Conservation (phyloP, 1,140 invertebrate genomes). For the Lysiphlebus fabarum region DNA sequence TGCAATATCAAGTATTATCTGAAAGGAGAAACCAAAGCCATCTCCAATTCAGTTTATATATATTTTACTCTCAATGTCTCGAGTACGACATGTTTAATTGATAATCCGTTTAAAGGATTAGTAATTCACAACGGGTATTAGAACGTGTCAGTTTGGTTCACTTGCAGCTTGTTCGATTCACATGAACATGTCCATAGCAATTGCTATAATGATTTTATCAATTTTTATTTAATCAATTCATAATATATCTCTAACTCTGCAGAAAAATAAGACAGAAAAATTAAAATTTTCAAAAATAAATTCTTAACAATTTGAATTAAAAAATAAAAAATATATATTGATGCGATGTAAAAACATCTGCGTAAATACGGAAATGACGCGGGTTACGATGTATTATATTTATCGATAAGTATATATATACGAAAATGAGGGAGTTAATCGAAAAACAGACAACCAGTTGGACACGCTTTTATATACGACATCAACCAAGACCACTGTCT, state of each 20-base stretch:
- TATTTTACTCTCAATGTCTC: conserved; percentile 11
- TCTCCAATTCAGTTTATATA: conserved; percentile 13
- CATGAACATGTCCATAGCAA: conserved; percentile 39
- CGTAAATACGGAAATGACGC: conserved; percentile 8
- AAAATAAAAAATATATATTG: neutral
- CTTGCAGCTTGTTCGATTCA: conserved; percentile 46
- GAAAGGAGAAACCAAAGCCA: conserved; percentile 4
- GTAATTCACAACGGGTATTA: conserved; percentile 49
- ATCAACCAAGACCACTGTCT: neutral
- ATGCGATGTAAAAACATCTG: conserved; percentile 2
- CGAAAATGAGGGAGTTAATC: conserved; percentile 14
- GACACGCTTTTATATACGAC: neutral
- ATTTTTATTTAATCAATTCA: conserved; percentile 11
- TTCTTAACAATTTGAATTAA: no score
- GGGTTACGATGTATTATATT: conserved; percentile 12
- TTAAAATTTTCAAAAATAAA: no score
- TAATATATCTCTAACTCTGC: neutral
- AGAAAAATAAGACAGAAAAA: neutral
- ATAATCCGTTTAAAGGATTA: conserved; percentile 56
- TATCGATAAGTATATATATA: conserved; percentile 12
- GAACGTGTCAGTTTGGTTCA: conserved; percentile 42
- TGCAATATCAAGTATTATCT: conserved; percentile 30
- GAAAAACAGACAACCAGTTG: conserved; percentile 5
- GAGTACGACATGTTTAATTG: conserved; percentile 50
- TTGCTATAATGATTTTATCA: neutral